Evolutionary conservation across 2,113 vertebrate species (phyloP), one percentile per base, ranked within the genome.

Genomic region (Bucco capensis): DNA sequence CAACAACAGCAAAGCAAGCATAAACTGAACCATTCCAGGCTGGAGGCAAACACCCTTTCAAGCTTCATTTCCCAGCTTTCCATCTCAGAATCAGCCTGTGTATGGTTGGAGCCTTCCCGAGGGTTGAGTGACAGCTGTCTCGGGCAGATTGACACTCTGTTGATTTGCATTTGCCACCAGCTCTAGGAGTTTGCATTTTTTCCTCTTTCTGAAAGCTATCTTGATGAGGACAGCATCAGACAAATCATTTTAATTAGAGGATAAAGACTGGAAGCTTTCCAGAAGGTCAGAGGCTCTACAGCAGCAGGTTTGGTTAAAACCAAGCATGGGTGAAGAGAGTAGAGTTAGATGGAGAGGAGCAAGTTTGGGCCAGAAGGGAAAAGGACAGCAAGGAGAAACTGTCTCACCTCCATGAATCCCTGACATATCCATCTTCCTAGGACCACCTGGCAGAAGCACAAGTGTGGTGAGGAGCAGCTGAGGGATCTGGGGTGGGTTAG

Each of bases 161-260:
- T 79, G 65, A 44, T 70, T 78, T 83, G 57, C 50, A 86, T 70
- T 51, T 89, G 21, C 57, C 76, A 79, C 53, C 57, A 57, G 81
- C 76, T 62, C 67, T 16, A 42, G 53, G 57, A 71, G 37, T 71
- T 89, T 66, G 49, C 42, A 30, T 85, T 85, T 77, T 62, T 42
- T 92, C 46, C 67, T 75, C 67, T 75, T 71, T 58, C 53, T 89
- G 67, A 86, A 82, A 79, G 86, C 61, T 76, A 44, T 75, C 74
- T 66, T 72, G 44, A 83, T 62, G 64, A 58, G 82, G 53, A n/a
- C 28, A 40, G 33, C 64, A 58, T 72, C 49, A 57, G 53, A 67
- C 49, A 83, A 80, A 94, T 72, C 53, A 49, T 47, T 90, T 87
- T 84, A 92, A 87, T 92, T 75, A 66, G 9, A 60, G 35, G 18